These are phyloP conservation scores for Oreochromis mossambicus DNA, from an alignment of 2,797 vertebrate genomes.

Conservation along the genomic window DNA sequence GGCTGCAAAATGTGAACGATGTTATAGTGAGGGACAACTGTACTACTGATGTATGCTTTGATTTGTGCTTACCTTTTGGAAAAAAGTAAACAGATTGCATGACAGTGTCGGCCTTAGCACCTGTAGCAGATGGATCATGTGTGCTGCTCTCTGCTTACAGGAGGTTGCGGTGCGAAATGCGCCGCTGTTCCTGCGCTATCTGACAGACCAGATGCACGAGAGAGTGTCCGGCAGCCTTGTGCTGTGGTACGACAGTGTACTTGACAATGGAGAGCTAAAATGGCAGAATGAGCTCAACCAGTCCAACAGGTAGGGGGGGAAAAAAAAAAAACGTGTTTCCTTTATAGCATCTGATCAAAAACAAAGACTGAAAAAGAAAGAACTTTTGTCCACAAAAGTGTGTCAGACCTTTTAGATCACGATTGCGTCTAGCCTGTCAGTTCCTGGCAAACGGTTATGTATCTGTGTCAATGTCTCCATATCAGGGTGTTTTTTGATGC, in stretches of 20 bases:
- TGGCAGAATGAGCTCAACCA: constrained; percentile 94
- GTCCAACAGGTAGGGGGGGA: constrained; percentile 75
- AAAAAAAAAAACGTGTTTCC: neutral
- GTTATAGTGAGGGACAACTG: neutral
- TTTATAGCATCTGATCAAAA: neutral
- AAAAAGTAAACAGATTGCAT: neutral
- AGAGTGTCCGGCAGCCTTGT: constrained; percentile 78
- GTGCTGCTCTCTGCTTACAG: constrained; percentile 39
- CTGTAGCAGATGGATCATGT: fast-evolving
- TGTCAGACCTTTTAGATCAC: neutral
- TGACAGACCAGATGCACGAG: constrained; percentile 80
- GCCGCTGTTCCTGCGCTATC: constrained; percentile 80
- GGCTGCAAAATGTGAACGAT: fast-evolving
- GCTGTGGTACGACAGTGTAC: constrained; percentile 92
- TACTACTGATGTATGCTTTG: neutral
- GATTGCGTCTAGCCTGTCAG: neutral
- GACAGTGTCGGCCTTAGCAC: neutral
- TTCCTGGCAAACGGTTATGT: neutral
- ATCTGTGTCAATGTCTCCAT: neutral
- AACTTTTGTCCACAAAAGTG: neutral
- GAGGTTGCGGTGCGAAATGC: constrained; percentile 71
- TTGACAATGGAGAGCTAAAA: constrained; percentile 72
- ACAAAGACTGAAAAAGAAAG: neutral
- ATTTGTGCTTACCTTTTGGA: neutral
- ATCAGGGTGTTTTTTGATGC: constrained; percentile 85